phyloP scores from a whole-genome alignment of 2,113 vertebrate species.

The Oriolus oriolus region DNA sequence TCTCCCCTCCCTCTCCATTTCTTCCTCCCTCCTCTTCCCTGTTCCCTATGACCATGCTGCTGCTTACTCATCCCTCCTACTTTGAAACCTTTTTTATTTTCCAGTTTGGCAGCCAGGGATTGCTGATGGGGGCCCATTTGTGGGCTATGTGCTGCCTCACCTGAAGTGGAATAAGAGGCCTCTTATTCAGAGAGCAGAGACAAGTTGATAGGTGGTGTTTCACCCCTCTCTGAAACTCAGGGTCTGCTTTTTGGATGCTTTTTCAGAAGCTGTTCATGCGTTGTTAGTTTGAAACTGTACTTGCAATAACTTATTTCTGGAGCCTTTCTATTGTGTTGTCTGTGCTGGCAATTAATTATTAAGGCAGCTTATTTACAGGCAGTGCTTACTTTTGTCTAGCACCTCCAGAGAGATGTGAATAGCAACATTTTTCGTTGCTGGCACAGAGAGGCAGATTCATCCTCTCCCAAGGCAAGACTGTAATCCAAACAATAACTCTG shows the following conservation, averaged over 20 bases:
- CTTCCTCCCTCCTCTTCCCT: background rate
- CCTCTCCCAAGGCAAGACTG: background rate
- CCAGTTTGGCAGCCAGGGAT: background rate
- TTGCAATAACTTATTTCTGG: background rate
- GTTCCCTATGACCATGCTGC: background rate
- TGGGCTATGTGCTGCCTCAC: background rate
- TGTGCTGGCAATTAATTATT: slow-evolving; percentile 36
- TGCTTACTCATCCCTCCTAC: background rate
- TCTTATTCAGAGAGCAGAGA: background rate
- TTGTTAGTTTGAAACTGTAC: background rate
- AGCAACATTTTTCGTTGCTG: background rate
- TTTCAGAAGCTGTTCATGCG: background rate
- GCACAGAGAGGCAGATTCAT: background rate
- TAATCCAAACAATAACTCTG: slow-evolving; percentile 21
- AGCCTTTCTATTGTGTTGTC: background rate
- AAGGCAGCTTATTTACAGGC: slow-evolving; percentile 43
- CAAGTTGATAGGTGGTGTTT: background rate
- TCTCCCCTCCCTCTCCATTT: background rate
- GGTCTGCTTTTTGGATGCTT: background rate
- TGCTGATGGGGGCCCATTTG: background rate
- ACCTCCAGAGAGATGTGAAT: slow-evolving; percentile 22
- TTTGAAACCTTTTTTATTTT: background rate
- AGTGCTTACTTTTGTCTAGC: background rate
- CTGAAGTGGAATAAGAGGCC: background rate
- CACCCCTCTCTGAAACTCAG: background rate